Conservation (phyloP, 1,140 invertebrate species). For the Dryas iulia region DNA sequence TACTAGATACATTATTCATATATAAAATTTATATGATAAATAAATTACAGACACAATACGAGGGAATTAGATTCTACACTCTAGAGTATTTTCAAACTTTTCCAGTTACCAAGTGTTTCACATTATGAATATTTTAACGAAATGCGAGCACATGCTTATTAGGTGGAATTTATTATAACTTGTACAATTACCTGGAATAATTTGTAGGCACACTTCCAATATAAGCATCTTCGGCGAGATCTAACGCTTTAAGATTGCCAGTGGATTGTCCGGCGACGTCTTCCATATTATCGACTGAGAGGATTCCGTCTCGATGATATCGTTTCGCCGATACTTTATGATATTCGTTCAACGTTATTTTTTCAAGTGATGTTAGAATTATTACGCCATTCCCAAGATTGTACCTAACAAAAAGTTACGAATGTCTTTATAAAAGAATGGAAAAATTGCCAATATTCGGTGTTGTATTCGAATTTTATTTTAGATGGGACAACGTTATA, state of each 20-base stretch:
- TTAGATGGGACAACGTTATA: not conserved
- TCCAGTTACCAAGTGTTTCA: not conserved
- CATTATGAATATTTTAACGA: not conserved
- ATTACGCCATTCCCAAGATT: slow-evolving; percentile 93
- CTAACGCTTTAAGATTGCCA: slow-evolving; percentile 90
- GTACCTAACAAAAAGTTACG: slow-evolving; percentile 80
- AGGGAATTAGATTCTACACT: not conserved
- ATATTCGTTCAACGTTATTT: slow-evolving; percentile 87
- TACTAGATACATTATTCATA: not conserved
- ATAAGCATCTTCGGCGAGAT: slow-evolving; percentile 90
- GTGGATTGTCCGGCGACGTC: slow-evolving; percentile 90
- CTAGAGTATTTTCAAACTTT: slow-evolving; percentile 2
- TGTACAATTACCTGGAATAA: slow-evolving; percentile 82
- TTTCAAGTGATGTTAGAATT: slow-evolving; percentile 87
- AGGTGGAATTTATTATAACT: not conserved
- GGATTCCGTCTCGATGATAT: slow-evolving; percentile 91
- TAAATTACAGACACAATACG: not conserved
- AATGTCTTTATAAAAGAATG: not conserved
- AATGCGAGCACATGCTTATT: not conserved
- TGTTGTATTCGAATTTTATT: not conserved
- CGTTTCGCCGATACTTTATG: slow-evolving; percentile 91
- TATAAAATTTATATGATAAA: not conserved
- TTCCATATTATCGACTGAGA: slow-evolving; percentile 90
- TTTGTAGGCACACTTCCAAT: slow-evolving; percentile 91
- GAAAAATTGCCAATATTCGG: not conserved